Conservation (phyloP, 2,113 vertebrate genomes). For the Pseudopipra pipra region DNA sequence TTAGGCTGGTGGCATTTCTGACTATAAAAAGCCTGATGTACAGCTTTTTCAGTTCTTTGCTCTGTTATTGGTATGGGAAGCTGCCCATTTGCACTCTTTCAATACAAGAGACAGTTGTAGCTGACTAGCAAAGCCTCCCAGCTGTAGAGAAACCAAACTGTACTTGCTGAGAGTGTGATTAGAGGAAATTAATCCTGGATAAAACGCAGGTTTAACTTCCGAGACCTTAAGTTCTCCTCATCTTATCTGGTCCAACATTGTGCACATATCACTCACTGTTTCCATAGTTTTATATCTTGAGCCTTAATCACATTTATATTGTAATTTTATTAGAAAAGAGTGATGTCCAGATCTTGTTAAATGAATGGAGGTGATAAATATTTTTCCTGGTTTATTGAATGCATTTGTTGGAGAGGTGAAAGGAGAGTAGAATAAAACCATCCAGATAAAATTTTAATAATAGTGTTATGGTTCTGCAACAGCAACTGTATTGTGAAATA, state of each 20-base stretch:
- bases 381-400: slow-evolving; percentile 27
- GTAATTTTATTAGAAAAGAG: not conserved
- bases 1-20: not conserved
- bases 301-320: not conserved
- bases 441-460: not conserved
- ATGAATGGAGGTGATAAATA: slow-evolving; percentile 50
- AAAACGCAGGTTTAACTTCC: slow-evolving; percentile 17
- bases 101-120: not conserved
- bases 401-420: not conserved
- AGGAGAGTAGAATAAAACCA: not conserved
- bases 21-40: not conserved
- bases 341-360: not conserved
- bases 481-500: not conserved
- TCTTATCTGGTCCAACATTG: not conserved
- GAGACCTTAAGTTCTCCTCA: not conserved
- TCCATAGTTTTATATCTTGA: not conserved
- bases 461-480: not conserved
- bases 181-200: slow-evolving; percentile 55
- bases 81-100: not conserved
- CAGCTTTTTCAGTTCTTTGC: not conserved
- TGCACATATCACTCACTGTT: not conserved
- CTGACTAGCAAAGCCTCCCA: not conserved
- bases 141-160: not conserved
- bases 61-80: not conserved
- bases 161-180: not conserved